Conservation (phyloP, 2,113 vertebrate genomes). For the Sphyrna mokarran region DNA sequence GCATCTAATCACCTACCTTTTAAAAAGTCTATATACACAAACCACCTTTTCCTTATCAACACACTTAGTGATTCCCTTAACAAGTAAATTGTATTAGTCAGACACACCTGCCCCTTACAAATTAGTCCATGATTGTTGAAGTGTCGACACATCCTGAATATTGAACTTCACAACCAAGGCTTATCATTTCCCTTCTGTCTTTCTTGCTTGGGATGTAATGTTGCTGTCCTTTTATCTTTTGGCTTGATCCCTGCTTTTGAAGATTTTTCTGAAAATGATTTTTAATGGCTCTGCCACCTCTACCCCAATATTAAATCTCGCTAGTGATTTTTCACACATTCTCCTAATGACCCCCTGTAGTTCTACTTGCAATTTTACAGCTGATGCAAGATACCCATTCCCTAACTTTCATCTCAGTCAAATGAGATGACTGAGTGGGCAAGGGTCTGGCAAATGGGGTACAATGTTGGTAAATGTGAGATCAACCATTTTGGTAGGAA, state of each 20-base stretch:
- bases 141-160: not conserved
- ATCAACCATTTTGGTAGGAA: too few species aligned
- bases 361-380: not conserved
- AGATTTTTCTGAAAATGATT: not conserved
- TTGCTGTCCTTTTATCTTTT: not conserved
- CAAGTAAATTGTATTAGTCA: not conserved
- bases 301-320: not conserved
- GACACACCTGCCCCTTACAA: not conserved
- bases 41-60: not conserved
- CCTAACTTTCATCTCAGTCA: not conserved
- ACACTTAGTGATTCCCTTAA: not conserved
- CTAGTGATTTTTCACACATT: not conserved
- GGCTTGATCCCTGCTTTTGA: not conserved
- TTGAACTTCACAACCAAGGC: not conserved
- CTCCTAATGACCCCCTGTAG: not conserved
- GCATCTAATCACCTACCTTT: not conserved
- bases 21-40: not conserved
- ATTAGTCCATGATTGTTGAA: not conserved
- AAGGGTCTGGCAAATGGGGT: too few species aligned
- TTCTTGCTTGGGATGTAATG: not conserved
- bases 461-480: too few species aligned
- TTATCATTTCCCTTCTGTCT: not conserved
- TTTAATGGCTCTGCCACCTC: not conserved
- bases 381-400: not conserved
- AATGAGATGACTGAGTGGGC: too few species aligned